Evolutionary conservation across 1,140 invertebrate genomes (phyloP).

Genomic region (Ladona fulva): DNA sequence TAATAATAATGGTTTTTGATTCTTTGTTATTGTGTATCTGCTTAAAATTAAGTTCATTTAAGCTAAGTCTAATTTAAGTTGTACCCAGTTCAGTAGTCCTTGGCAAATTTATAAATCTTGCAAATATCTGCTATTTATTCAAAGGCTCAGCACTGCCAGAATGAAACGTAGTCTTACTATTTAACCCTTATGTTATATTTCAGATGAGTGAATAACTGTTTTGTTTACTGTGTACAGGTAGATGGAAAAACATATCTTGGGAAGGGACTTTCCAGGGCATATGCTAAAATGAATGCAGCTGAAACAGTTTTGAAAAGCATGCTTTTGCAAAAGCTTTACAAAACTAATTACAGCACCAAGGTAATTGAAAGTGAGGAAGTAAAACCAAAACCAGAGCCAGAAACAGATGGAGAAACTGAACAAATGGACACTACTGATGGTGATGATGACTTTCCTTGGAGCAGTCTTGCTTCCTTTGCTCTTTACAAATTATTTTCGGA

Average conservation of each 20-base stretch:
- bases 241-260: conserved; percentile 44
- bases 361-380: not conserved
- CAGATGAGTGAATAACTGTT: conserved; percentile 16
- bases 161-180: too few relatives aligned
- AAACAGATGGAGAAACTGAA: conserved; percentile 12
- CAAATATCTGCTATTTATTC: too few relatives aligned
- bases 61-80: too few relatives aligned
- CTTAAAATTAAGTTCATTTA: too few relatives aligned
- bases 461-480: conserved; percentile 63
- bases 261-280: conserved; percentile 42
- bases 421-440: conserved; percentile 1
- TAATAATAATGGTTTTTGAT: too few relatives aligned
- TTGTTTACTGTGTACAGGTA: conserved; percentile 32
- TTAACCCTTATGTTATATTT: too few relatives aligned
- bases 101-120: too few relatives aligned
- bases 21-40: too few relatives aligned
- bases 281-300: conserved; percentile 53
- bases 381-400: not conserved
- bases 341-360: conserved; percentile 26
- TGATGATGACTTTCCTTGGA: conserved; percentile 58
- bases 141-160: too few relatives aligned
- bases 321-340: conserved; percentile 55
- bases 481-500: conserved; percentile 64
- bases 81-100: too few relatives aligned
- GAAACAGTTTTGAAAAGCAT: conserved; percentile 62